Base-by-base conservation (phyloP, 92 coral and sea anemone genomes). In the Palythoa grandis region DNA sequence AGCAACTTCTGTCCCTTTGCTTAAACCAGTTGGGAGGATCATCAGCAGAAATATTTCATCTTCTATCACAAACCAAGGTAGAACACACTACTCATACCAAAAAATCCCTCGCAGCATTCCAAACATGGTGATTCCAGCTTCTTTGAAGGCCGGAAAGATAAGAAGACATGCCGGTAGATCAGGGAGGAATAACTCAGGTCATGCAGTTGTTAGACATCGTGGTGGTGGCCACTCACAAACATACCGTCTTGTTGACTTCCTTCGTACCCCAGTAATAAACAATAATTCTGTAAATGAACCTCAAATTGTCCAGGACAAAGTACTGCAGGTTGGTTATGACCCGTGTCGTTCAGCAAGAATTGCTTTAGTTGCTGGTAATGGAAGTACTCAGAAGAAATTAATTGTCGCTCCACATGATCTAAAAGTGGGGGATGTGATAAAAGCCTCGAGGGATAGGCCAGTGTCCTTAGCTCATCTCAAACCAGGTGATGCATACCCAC, bases 161-260 rank as follows among this genome's bases (percentile, higher is more conserved):
- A 92, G 98, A 82, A 83, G 99, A 57, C 94, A 92, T 83, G 91
- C 67, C 11, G 96, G 92, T 17, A 84, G 98, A 12, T 93, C 98
- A 43, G 99, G 99, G 52, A 86, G 99, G 77, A 95, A 96, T 78
- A 88, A 92, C 60, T 89, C 95, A 40, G 99, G 99, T 15, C 95
- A 89, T 47, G 90, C 91, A 24, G 91, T 90, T 14, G 89, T 95
- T 40, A 90, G 99, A 16, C 99, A 96, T 74, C 95, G 98, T 60
- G 99, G 99, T 19, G 99, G 99, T 10, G 99, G 99, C 1, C 99
- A 96, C 53, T 77, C 97, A 17, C 99, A 96, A 85, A 96, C 95
- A 11, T 96, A 95, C 77, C 93, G 99, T 16, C 88, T 96, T 5
- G 79, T 96, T 63, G 99, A 96, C 85, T 96, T 96, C 88, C 87